Conservation (phyloP, 1,140 invertebrate genomes). For the honey bee (Apis mellifera) region DNA sequence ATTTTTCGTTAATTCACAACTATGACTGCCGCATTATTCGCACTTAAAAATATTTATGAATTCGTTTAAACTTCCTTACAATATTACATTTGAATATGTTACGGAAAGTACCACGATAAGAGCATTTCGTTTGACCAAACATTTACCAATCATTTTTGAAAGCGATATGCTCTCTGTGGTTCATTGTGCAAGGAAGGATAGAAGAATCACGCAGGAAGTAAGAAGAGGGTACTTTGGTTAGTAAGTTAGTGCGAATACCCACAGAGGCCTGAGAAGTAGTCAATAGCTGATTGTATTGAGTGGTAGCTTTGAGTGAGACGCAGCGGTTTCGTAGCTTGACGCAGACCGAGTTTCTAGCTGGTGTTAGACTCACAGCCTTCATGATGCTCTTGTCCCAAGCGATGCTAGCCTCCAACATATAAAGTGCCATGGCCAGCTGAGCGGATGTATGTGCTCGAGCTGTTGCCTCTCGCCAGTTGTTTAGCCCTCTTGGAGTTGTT, state of each 20-base stretch:
- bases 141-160: constrained; percentile 11
- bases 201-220: constrained; percentile 53
- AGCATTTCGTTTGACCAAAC: constrained; percentile 50
- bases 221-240: constrained; percentile 69
- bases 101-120: constrained; percentile 44
- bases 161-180: constrained; percentile 60
- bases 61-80: neutral
- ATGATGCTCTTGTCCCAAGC: constrained; percentile 99
- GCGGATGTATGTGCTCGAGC: constrained; percentile 91
- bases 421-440: constrained; percentile 94
- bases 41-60: constrained; percentile 29
- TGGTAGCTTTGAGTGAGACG: constrained; percentile 78
- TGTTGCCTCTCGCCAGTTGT: constrained; percentile 94
- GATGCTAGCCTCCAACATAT: constrained; percentile 94
- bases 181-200: constrained; percentile 45
- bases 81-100: constrained; percentile 13
- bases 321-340: constrained; percentile 78
- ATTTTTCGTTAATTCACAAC: constrained; percentile 30
- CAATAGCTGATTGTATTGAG: constrained; percentile 79
- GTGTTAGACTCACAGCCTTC: constrained; percentile 94
- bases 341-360: constrained; percentile 79
- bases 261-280: constrained; percentile 79
- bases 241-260: constrained; percentile 79
- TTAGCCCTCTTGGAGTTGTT: constrained; percentile 86
- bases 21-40: constrained; percentile 52